Conservation (phyloP, 2,888 invertebrate species). For the Pseudeuparius sepicola region DNA sequence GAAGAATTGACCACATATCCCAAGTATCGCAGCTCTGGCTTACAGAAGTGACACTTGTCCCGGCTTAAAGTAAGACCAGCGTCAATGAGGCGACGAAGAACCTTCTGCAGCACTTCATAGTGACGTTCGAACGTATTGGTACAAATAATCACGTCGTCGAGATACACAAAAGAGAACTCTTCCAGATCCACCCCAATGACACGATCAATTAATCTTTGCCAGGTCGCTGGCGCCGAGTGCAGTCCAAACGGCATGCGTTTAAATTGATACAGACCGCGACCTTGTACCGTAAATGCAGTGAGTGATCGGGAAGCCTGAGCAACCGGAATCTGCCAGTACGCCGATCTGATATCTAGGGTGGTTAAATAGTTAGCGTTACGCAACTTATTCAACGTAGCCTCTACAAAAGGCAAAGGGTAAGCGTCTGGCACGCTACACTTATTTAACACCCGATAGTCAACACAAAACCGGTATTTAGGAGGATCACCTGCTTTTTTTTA, state of each 20-base stretch:
- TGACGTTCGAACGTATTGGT: constrained; percentile 21
- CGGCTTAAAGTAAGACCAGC: no score
- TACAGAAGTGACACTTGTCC: no score
- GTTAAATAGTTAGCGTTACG: constrained; percentile 12
- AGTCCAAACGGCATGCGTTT: constrained; percentile 25
- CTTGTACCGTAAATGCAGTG: constrained; percentile 27
- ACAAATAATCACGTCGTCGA: constrained; percentile 25
- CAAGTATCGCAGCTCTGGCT: no score
- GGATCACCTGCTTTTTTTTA: background rate
- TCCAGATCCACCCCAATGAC: constrained; percentile 23
- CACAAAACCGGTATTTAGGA: constrained; percentile 5
- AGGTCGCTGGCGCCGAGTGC: constrained; percentile 25
- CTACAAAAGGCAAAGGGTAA: constrained; percentile 13
- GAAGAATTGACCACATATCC: no score
- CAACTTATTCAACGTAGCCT: constrained; percentile 12
- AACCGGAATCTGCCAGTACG: constrained; percentile 14
- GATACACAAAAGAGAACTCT: constrained; percentile 23
- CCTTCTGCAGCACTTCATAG: no score
- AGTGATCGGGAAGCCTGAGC: constrained; percentile 17
- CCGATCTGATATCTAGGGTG: constrained; percentile 17
- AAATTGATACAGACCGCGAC: constrained; percentile 25
- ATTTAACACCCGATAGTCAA: constrained; percentile 1
- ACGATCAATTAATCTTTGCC: constrained; percentile 23
- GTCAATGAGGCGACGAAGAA: no score
- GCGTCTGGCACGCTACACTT: background rate